Base-by-base conservation (phyloP, 2,888 invertebrate genomes). In the Macrophya annulata region DNA sequence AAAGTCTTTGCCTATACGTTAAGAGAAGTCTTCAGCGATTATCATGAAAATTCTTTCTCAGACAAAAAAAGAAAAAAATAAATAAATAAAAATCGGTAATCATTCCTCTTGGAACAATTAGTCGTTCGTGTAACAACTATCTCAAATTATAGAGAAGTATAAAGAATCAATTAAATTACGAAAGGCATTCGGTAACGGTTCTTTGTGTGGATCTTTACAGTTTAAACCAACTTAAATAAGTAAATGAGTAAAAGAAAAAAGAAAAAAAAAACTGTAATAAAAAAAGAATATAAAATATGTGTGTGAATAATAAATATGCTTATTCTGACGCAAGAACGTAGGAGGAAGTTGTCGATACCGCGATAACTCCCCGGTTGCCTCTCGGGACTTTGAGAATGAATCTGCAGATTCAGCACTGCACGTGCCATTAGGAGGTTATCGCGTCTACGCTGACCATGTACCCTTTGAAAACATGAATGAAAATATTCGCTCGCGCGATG, bases 391-490 rank as follows among this genome's bases (percentile, higher is more conserved):
- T 40, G n/a, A 71, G 83, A 68, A 68, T 83, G 71, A 83, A 83
- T 83, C 83, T 65, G 83, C 68, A 68, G 71, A 83, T 48, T 83
- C 83, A 83, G 83, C 83, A 43, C 51, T 51, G 68, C 83, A 83
- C 83, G 83, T 62, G 83, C 83, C 68, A 59, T 65, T 48, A 51
- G 65, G 68, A 83, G 83, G 83, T 83, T 83, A 83, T 83, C 83
- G 48, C 68, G 6, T 65, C 68, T 37, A 65, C 71, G 68, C 48
- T 83, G 83, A 83, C 83, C 83, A 43, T 83, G 51, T 71, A 68
- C 68, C 83, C 48, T 71, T 83, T 71, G 83, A 68, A 83, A 83
- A 83, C 68, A 83, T 83, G 83, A 83, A 83, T 83, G 83, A 83
- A 71, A 83, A 83, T 71, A 71, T 83, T 59, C 81, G 81, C 62